Evolutionary conservation across 2,113 vertebrate species (phyloP).

Genomic region (Drymodes brunneopygia): DNA sequence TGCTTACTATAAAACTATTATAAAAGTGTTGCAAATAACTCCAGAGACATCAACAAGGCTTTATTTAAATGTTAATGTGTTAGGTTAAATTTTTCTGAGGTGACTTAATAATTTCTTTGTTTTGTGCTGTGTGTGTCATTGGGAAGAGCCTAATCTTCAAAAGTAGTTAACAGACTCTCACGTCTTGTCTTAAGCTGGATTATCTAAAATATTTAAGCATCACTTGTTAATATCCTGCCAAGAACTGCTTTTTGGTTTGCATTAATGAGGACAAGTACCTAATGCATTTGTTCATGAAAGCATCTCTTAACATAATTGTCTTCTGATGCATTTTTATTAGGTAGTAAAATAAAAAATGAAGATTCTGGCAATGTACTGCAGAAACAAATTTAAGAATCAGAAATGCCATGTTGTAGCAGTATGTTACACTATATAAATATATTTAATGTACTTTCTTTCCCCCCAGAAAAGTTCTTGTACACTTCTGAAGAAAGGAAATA

Average conservation of each 20-base stretch:
- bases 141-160: not conserved
- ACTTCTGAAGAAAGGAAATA: not conserved
- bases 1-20: not conserved
- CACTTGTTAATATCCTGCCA: not conserved
- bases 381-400: not conserved
- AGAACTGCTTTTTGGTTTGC: not conserved
- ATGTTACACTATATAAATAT: not conserved
- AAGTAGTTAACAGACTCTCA: not conserved
- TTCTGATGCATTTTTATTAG: not conserved
- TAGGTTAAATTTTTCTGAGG: not conserved
- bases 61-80: not conserved
- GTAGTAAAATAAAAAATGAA: not conserved
- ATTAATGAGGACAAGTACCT: not conserved
- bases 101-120: not conserved
- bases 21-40: not conserved
- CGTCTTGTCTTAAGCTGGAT: not conserved
- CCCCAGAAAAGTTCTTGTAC: rapidly evolving
- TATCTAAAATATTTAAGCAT: not conserved
- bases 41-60: not conserved
- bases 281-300: not conserved
- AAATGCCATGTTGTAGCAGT: not conserved
- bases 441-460: not conserved
- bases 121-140: not conserved
- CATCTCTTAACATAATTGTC: not conserved
- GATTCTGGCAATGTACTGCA: not conserved